phyloP scores from a whole-genome alignment of 2,888 invertebrate genomes.

The Xestia c-nigrum region DNA sequence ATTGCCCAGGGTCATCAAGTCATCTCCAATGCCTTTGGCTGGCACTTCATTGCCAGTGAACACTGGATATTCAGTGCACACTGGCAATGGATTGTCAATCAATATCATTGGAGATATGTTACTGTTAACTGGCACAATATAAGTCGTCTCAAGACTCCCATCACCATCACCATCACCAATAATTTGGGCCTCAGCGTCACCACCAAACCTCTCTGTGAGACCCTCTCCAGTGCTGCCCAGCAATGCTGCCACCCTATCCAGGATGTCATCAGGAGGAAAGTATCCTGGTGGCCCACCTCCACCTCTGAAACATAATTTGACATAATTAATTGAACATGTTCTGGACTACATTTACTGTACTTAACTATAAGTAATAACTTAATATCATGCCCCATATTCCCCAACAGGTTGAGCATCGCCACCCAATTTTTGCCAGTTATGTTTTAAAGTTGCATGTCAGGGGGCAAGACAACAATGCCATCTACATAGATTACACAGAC shows the following conservation, averaged over 20 bases:
- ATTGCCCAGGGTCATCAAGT: no score
- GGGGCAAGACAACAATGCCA: not conserved
- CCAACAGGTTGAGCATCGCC: not conserved
- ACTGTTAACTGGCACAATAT: no score
- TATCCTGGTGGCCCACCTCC: conserved; percentile 9
- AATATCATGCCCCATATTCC: not conserved
- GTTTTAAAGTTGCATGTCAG: not conserved
- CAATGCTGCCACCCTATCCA: conserved; percentile 2
- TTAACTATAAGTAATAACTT: not conserved
- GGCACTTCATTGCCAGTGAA: no score
- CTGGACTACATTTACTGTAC: not conserved
- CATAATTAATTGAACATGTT: not conserved
- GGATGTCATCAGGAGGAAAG: no score
- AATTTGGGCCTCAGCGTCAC: not conserved
- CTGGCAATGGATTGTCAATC: no score
- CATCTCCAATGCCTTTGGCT: no score
- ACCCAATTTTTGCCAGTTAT: not conserved
- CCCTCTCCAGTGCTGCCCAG: conserved; percentile 5
- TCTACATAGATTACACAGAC: not conserved
- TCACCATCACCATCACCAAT: no score
- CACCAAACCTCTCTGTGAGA: not conserved
- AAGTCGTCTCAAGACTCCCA: no score
- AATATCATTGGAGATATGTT: no score
- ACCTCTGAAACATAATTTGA: conserved; percentile 1
- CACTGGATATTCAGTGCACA: no score